A percentile compares a stretch with the other conserved stretches of the same genome.
Evolutionary conservation across 2,113 vertebrate species (phyloP).

Genomic region (Poeciliopsis retropinna): DNA sequence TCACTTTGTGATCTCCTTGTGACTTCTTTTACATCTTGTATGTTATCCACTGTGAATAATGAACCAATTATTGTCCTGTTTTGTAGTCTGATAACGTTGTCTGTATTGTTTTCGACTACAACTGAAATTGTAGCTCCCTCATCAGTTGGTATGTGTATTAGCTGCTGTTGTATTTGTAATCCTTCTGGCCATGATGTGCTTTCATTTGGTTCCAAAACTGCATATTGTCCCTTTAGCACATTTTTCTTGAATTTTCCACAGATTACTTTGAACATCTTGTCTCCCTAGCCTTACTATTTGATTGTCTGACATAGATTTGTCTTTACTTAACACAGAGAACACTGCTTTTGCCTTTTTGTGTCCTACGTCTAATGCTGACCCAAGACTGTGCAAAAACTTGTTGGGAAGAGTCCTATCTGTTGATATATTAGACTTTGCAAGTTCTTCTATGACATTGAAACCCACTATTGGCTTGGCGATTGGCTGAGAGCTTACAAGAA

Average conservation of each 20-base stretch:
- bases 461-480: not conserved
- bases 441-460: constrained; percentile 2
- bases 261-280: not conserved
- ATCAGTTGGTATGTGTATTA: no score
- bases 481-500: not conserved
- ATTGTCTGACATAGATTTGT: not conserved
- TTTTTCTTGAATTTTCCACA: no score
- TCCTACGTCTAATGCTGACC: not conserved
- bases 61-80: no score
- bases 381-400: constrained; percentile 2
- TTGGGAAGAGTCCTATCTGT: not conserved
- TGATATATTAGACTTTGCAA: not conserved
- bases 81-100: no score
- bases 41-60: no score
- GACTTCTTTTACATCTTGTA: no score
- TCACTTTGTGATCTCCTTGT: no score
- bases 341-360: not conserved
- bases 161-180: no score
- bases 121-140: not conserved
- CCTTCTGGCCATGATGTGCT: no score
- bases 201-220: no score
- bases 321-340: not conserved
- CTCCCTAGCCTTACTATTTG: not conserved
- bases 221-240: no score
- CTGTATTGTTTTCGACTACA: no score